These are phyloP conservation scores for Pangasius macronema DNA, from an alignment of 2,797 vertebrate species.

Conservation along the genomic window DNA sequence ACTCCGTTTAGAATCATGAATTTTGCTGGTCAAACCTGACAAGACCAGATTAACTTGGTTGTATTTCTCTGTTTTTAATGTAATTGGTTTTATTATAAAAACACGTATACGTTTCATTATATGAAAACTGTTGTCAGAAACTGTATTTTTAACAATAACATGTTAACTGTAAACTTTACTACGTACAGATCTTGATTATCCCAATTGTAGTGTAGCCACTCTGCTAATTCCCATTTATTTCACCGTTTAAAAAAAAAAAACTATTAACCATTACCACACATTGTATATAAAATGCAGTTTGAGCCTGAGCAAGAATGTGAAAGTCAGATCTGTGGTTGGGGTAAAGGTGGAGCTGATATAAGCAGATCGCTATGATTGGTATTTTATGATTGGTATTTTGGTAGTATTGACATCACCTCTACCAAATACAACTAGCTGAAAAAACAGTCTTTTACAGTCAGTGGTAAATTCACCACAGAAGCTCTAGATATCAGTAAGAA, in stretches of 20 bases:
- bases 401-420: background rate
- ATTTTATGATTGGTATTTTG: background rate
- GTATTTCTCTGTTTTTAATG: background rate
- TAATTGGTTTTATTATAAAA: background rate
- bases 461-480: background rate
- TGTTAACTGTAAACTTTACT: background rate
- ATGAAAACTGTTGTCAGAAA: background rate
- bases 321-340: background rate
- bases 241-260: background rate
- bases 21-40: background rate
- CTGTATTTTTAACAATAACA: background rate
- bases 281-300: constrained; percentile 1
- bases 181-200: background rate
- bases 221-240: background rate
- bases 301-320: background rate
- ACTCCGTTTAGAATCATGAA: background rate
- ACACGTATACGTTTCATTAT: background rate
- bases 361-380: background rate
- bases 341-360: background rate
- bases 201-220: background rate
- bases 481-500: background rate
- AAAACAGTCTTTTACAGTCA: background rate
- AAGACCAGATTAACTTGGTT: background rate
- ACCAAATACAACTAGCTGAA: background rate
- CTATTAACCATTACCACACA: background rate